Conservation (phyloP, 2,797 vertebrate species). For the Acomys russatus region DNA sequence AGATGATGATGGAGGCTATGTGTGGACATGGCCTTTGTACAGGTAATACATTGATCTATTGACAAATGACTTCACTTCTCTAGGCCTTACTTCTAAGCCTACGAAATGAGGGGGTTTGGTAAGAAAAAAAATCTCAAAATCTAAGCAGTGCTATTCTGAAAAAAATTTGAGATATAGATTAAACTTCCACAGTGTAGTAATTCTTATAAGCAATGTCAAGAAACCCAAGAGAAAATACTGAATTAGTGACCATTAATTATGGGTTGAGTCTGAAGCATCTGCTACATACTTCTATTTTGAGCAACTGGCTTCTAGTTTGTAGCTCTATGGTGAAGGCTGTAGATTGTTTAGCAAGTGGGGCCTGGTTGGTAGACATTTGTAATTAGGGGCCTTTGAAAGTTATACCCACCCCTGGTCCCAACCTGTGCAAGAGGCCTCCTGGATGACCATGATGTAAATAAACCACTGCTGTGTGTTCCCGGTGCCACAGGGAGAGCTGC, state of each 20-base stretch:
- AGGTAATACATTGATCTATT: neutral
- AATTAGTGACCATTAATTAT: neutral
- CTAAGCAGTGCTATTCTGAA: slow-evolving; percentile 40
- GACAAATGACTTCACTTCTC: neutral
- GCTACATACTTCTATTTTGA: neutral
- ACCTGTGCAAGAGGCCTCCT: neutral
- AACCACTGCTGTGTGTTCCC: neutral
- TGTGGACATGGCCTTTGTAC: neutral
- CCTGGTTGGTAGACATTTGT: no score
- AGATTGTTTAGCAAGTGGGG: neutral
- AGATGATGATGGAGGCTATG: neutral
- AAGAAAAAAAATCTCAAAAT: slow-evolving; percentile 14
- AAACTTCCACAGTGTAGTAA: neutral
- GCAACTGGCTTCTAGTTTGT: neutral
- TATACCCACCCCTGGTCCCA: neutral
- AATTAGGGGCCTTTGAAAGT: neutral
- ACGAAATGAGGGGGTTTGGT: neutral
- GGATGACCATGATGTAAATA: neutral
- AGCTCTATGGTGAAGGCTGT: neutral
- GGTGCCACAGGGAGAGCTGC: neutral
- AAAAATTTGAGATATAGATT: slow-evolving; percentile 12
- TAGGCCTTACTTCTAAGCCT: neutral
- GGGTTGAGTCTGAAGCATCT: neutral
- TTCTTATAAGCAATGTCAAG: neutral
- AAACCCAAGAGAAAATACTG: neutral